These are phyloP conservation scores for Hymenopus coronatus DNA, from an alignment of 2,888 invertebrate genomes.

Conservation along the genomic window DNA sequence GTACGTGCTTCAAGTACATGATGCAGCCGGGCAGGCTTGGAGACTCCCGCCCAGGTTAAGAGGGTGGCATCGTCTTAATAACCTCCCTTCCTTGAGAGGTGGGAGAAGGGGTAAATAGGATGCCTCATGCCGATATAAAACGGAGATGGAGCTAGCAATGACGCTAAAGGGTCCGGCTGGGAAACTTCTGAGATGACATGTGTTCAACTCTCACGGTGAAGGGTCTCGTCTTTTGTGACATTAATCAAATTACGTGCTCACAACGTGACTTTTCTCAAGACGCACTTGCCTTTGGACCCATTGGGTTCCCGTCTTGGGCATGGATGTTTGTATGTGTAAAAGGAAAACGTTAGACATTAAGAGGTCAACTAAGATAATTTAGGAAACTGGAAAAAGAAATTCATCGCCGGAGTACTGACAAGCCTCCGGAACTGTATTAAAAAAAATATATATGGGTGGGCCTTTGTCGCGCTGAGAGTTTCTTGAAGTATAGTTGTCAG, in stretches of 20 bases:
- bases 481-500: too few species aligned
- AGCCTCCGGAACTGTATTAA: too few species aligned
- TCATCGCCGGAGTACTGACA: too few species aligned
- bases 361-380: too few species aligned
- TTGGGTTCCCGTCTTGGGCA: too few species aligned
- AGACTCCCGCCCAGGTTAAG: conserved; percentile 14
- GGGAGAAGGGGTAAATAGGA: conserved; percentile 1
- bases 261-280: not conserved
- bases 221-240: not conserved
- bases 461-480: too few species aligned
- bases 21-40: conserved; percentile 17
- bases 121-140: not conserved
- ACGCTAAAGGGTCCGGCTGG: not conserved
- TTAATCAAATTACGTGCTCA: not conserved
- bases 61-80: conserved; percentile 25
- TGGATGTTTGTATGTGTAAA: too few species aligned
- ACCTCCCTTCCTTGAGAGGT: conserved; percentile 1
- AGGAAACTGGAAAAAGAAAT: too few species aligned
- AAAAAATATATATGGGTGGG: too few species aligned
- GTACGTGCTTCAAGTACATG: conserved; percentile 30
- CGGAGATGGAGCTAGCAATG: not conserved
- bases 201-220: not conserved
- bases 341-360: too few species aligned
- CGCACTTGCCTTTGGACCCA: too few species aligned
- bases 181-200: not conserved